Base-by-base conservation (phyloP, 2,113 vertebrate species). In the Tyto alba region DNA sequence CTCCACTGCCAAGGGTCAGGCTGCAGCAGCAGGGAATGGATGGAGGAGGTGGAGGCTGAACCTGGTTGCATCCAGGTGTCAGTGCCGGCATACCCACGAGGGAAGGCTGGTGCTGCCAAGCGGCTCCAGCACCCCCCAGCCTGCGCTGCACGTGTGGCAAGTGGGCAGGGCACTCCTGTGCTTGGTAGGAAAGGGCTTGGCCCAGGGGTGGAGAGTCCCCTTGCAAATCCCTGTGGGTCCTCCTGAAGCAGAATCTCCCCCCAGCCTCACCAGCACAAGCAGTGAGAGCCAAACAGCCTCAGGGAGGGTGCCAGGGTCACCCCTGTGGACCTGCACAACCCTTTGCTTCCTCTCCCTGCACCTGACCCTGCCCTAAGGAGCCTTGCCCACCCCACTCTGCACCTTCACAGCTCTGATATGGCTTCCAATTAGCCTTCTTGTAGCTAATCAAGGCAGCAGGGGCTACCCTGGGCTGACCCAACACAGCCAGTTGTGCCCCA, bases 1-100 rank as follows among this genome's bases (percentile, higher is more conserved):
- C 63, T 34, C 16, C 27, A 13, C 30, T 1, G 1, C 34, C 5
- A 1, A 14, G 32, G 53, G 53, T 17, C 32, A 21, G 0, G 8
- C 38, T 4, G 19, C 34, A 29, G 47, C 36, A n/a, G 67, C 53
- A 34, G 38, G 7, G 29, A 26, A 36, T 0, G 2, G 52, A 10
- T 11, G 22, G 45, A 29, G 53, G 20, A 25, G 40, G 27, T 2
- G 7, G 48, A 48, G 34, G 47, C 34, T 1, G 1, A 15, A 40
- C 38, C 60, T 3, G 1, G 38, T 8, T 16, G 38, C 23, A 27
- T 7, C 8, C 21, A 53, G 38, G 23, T 2, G 0, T 16, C 5
- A 0, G 22, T 40, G 18, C 23, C n/a, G n/a, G n/a, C n/a, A n/a
- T n/a, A n/a, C n/a, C n/a, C n/a, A n/a, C n/a, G n/a, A n/a, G 34